Evolutionary conservation across 1,140 invertebrate genomes (phyloP), one percentile per base, ranked within the genome.

Genomic region (Brachionus asplanchnoidis): DNA sequence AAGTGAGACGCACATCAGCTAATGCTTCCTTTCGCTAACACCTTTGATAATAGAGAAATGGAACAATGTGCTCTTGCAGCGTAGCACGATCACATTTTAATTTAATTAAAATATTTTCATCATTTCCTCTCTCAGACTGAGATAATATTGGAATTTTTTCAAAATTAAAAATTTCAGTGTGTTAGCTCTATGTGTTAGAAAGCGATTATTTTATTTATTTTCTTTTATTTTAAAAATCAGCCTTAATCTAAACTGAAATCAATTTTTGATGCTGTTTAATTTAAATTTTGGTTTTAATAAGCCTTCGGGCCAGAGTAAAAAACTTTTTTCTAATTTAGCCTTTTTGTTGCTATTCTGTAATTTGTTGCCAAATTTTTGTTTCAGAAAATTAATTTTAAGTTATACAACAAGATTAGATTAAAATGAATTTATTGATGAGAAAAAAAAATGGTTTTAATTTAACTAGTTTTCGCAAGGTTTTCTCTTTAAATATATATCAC

Each of bases 91-190:
- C 53, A 26, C 7, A 20, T 60, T 60, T 20, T 60, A 60, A 60
- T 60, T 60, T 60, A 60, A 60, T 60, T 60, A 60, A 36, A 60
- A 60, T 60, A 60, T 60, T 56, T 60, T 60, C 53, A 60, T 60
- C 2, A 20, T 60, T 60, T 60, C 53, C 53, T 60, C 53, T 60
- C n/a, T 23, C 53, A 26, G 6, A 60, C n/a, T 20, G 20, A 60
- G 53, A 60, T 60, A 20, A 26, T 60, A 60, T 60, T 20, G n/a
- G 17, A 60, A 60, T 23, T 20, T 60, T 60, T 60, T 53, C 8
- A 7, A 60, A 56, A 60, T 23, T 60, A 26, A 60, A 60, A 60
- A 60, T 20, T 20, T 60, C 20, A 23, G 23, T 8, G 53, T 60
- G 53, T 60, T 60, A 26, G 9, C 8, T 60, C 14, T 20, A 20